A percentile compares a stretch with the other conserved stretches of the same genome.
phyloP scores from a whole-genome alignment of 92 coral and sea anemone genomes.

The Phymanthus crucifer region DNA sequence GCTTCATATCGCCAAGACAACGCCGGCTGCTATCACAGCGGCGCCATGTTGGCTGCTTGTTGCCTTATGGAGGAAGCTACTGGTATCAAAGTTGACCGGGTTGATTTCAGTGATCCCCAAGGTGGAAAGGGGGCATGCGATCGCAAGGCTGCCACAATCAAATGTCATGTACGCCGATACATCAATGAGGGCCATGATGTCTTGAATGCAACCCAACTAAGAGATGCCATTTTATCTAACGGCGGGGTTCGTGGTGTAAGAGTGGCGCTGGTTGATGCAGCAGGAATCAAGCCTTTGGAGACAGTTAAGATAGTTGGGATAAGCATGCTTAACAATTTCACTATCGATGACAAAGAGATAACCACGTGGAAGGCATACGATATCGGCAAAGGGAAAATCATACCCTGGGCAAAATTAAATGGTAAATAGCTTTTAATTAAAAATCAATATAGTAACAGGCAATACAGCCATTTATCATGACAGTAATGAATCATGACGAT shows the following conservation, averaged over 20 bases:
- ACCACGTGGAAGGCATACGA: slow-evolving; percentile 36
- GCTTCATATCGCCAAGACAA: slow-evolving; percentile 32
- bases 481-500: background rate
- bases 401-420: slow-evolving; percentile 14
- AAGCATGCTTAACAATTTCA: slow-evolving; percentile 17
- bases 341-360: slow-evolving; percentile 4
- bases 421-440: slow-evolving; percentile 17
- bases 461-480: background rate
- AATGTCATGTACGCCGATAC: slow-evolving; percentile 20
- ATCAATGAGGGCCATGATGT: slow-evolving; percentile 34
- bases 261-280: slow-evolving; percentile 13
- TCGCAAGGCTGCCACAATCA: slow-evolving; percentile 29
- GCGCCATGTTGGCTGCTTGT: slow-evolving; percentile 18
- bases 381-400: slow-evolving; percentile 33
- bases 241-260: slow-evolving; percentile 32
- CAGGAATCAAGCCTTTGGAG: background rate
- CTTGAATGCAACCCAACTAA: slow-evolving; percentile 11
- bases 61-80: slow-evolving; percentile 8
- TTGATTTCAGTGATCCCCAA: too few species aligned
- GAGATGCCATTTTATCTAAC: slow-evolving; percentile 26
- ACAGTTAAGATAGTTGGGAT: slow-evolving; percentile 17
- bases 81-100: slow-evolving; percentile 22
- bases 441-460: background rate
- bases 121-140: too few species aligned
- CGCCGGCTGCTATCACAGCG: slow-evolving; percentile 35